phyloP scores from a whole-genome alignment of 2,113 vertebrate genomes.

The Dromaius novaehollandiae region DNA sequence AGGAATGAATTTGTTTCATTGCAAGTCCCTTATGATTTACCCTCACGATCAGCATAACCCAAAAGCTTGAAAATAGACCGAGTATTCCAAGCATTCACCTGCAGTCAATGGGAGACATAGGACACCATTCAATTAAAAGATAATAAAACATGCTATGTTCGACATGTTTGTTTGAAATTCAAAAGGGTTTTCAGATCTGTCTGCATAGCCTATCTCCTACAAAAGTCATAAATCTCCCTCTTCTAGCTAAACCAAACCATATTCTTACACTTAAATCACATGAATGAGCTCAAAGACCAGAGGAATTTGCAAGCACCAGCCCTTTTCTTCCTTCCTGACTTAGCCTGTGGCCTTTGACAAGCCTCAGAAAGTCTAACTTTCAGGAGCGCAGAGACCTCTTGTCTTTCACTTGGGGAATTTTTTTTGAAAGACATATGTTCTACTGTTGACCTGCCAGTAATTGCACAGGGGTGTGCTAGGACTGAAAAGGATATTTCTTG shows the following conservation, averaged over 20 bases:
- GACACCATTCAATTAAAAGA: neutral
- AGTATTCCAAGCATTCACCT: constrained; percentile 9
- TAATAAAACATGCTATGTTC: constrained; percentile 7
- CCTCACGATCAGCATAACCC: neutral
- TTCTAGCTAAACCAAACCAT: constrained; percentile 52
- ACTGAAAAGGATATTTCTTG: neutral
- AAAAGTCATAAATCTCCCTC: constrained; percentile 49
- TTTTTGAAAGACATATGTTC: neutral
- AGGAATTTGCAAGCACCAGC: constrained; percentile 39
- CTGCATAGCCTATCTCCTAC: constrained; percentile 27
- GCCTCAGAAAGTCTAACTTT: neutral
- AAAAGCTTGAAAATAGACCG: neutral
- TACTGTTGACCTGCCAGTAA: neutral
- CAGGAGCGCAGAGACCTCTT: neutral
- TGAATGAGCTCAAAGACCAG: constrained; percentile 8
- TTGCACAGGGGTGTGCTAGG: neutral
- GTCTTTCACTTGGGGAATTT: neutral
- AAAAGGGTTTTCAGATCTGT: neutral
- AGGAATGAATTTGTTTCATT: constrained; percentile 43
- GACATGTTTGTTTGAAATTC: constrained; percentile 30
- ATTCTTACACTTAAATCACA: neutral
- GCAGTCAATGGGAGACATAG: neutral
- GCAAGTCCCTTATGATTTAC: neutral
- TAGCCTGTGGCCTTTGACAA: neutral
- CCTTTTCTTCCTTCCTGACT: neutral